These are phyloP conservation scores for Heteropelma amictum DNA, from an alignment of 2,888 invertebrate genomes.

Conservation along the genomic window DNA sequence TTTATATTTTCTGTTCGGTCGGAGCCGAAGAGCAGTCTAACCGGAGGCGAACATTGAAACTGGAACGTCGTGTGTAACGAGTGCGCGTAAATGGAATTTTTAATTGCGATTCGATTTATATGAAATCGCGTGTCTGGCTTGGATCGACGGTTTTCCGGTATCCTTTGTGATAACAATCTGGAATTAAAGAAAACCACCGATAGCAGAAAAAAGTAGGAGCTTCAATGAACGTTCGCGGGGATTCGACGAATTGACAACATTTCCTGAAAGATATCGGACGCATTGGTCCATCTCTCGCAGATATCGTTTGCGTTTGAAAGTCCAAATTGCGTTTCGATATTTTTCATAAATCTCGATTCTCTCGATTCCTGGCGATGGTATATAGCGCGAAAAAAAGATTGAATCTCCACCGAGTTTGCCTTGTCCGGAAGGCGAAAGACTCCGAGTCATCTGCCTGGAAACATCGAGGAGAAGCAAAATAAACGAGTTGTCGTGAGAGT, in stretches of 20 bases:
- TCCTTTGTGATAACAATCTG: constrained; percentile 16
- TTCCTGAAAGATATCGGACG: constrained; percentile 15
- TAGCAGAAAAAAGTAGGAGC: neutral
- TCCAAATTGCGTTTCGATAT: constrained; percentile 45
- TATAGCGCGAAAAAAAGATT: constrained; percentile 25
- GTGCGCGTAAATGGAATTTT: constrained; percentile 47
- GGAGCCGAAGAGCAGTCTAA: constrained; percentile 7
- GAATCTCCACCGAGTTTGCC: constrained; percentile 16
- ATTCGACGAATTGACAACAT: constrained; percentile 25
- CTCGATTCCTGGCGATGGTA: constrained; percentile 14
- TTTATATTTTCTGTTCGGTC: neutral
- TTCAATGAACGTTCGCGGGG: constrained; percentile 6
- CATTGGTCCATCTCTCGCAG: neutral
- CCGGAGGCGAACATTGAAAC: constrained; percentile 7
- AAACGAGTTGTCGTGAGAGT: constrained; percentile 3
- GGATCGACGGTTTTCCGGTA: constrained; percentile 23
- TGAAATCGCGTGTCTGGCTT: constrained; percentile 33
- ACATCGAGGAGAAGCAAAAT: constrained; percentile 17
- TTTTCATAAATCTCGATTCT: constrained; percentile 14
- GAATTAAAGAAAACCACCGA: constrained; percentile 10
- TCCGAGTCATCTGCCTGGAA: constrained; percentile 7
- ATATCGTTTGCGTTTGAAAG: constrained; percentile 36
- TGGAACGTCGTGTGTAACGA: constrained; percentile 11
- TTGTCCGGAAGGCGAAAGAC: constrained; percentile 1
- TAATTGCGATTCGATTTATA: constrained; percentile 45